Percentiles rank a stretch among this genome's conserved stretches.
phyloP scores from a whole-genome alignment of 1,140 invertebrate species.

The Diachasma alloeum region DNA sequence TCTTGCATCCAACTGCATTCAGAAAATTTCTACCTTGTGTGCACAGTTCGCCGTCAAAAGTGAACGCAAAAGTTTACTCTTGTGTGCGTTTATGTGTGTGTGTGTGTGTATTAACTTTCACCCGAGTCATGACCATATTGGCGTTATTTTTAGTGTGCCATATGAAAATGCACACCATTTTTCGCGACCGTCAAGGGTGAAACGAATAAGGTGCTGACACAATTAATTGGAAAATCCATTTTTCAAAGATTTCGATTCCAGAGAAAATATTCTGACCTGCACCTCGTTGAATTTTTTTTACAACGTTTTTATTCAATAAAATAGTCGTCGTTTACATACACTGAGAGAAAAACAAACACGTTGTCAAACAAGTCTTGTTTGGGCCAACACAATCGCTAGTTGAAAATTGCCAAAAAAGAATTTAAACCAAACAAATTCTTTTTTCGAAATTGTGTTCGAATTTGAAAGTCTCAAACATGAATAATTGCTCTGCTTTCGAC shows the following conservation, averaged over 20 bases:
- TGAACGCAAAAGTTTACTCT: conserved; percentile 28
- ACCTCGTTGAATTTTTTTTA: no score
- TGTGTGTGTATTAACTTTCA: conserved; percentile 29
- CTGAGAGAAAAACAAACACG: no score
- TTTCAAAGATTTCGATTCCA: background rate
- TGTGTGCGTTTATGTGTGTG: background rate
- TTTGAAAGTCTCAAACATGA: no score
- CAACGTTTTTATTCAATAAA: no score
- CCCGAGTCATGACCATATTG: background rate
- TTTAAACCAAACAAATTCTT: no score
- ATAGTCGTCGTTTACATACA: no score
- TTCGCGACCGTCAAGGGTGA: background rate
- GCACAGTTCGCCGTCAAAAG: conserved; percentile 5
- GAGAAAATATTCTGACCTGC: no score
- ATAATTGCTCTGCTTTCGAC: no score
- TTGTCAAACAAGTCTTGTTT: no score
- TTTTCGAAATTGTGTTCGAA: no score
- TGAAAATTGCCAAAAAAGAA: no score
- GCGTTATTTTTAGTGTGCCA: background rate
- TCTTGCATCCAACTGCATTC: background rate
- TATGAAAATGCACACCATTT: background rate
- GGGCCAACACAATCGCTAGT: no score
- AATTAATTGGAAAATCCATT: background rate
- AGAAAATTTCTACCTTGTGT: background rate
- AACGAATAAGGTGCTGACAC: background rate